These are phyloP conservation scores for Nylanderia fulva DNA, from an alignment of 1,140 invertebrate species.

Conservation along the genomic window DNA sequence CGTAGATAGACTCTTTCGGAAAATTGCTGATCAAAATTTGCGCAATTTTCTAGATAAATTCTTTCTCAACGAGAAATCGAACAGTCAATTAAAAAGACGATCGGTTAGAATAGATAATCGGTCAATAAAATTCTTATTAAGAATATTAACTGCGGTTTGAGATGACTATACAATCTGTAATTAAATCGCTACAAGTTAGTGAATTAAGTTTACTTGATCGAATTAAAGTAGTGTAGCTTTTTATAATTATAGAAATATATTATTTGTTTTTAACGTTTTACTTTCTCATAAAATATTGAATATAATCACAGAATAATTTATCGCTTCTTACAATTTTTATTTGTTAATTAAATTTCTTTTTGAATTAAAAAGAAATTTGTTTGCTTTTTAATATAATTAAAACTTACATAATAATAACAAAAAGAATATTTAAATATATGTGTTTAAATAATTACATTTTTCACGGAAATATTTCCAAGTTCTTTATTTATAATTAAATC, in stretches of 20 bases:
- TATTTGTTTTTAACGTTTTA: not conserved
- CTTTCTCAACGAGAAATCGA: conserved; percentile 78
- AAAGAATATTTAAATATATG: not conserved
- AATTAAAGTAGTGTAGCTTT: not conserved
- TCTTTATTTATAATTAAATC: not conserved
- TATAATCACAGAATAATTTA: not conserved
- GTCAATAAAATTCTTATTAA: conserved; percentile 1
- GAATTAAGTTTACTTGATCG: not conserved
- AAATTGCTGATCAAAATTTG: conserved; percentile 84
- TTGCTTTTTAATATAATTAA: not conserved
- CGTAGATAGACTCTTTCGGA: conserved; percentile 46
- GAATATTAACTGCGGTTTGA: not conserved
- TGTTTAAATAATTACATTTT: not conserved
- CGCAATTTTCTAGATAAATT: conserved; percentile 85
- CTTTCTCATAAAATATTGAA: not conserved
- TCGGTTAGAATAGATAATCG: too few species aligned
- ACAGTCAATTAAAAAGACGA: conserved; percentile 80
- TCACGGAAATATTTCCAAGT: not conserved
- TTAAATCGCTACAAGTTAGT: conserved; percentile 9
- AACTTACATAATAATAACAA: not conserved
- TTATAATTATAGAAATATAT: not conserved
- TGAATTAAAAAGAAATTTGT: not conserved
- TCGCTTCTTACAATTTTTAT: not conserved
- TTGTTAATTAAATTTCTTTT: not conserved
- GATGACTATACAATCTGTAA: not conserved